Evolutionary conservation across 2,797 vertebrate genomes (phyloP), one percentile per base, ranked within the genome.

Genomic region (Phoeniculus purpureus): DNA sequence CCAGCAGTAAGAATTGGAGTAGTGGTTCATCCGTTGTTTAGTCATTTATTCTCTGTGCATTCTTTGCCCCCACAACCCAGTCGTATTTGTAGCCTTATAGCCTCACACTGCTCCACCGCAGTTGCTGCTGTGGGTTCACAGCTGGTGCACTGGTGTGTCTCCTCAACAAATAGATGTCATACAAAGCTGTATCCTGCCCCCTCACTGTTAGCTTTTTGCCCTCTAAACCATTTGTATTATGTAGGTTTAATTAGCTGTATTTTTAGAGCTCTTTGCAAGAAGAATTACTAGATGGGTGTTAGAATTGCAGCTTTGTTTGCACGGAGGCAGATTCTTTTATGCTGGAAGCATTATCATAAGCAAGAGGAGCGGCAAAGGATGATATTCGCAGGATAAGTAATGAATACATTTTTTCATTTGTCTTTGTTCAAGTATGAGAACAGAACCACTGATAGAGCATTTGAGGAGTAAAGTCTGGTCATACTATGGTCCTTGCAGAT

Each of bases 251-350:
- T 91, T 70, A 89, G 29, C 8, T 54, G 32, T 32, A 21, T 83
- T 92, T 90, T 66, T 15, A 23, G 32, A 55, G 32, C n/a, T 58
- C 23, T 80, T 82, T 72, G 13, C 84, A 60, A 65, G 66, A 77
- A 82, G 48, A 77, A 70, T 59, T 70, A 27, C 40, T 75, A 17
- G 67, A 47, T 74, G 51, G 4, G 18, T 19, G 7, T 26, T 90
- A 32, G 59, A 92, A 87, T 77, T 72, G 27, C 62, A 59, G 75
- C 70, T 82, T 88, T 87, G 47, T 84, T 86, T 92, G 73, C 1
- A 3, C 9, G 50, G 29, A 77, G 66, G 61, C n/a, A 60, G 43
- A n/a, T 67, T 75, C 54, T 78, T 88, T 89, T 66, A 16, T 78
- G 9, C 21, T 62, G 60, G 34, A 68, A 89, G 22, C 40, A 32